A percentile compares a stretch with the other conserved stretches of the same genome.
Evolutionary conservation across 2,888 invertebrate genomes (phyloP).

Genomic region (Diaprepes abbreviatus): DNA sequence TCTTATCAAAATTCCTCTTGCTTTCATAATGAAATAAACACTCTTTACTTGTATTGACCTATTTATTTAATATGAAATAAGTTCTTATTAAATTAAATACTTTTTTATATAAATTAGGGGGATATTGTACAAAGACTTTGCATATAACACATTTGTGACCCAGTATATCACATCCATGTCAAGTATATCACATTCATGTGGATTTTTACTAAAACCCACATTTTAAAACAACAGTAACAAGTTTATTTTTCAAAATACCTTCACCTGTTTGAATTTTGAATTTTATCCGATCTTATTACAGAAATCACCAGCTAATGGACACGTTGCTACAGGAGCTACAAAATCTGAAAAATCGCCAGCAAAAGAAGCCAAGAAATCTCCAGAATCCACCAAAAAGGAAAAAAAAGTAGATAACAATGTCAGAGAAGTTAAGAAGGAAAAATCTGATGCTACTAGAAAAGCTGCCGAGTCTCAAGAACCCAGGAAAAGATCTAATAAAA

Average conservation of each 20-base stretch:
- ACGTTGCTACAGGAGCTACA: constrained; percentile 71
- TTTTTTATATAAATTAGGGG: background rate
- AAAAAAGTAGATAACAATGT: constrained; percentile 71
- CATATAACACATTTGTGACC: no score
- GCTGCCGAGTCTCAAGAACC: constrained; percentile 55
- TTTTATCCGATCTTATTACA: constrained; percentile 57
- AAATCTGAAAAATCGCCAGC: constrained; percentile 71
- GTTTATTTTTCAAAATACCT: no score
- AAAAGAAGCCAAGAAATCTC: constrained; percentile 74
- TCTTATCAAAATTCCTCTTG: background rate
- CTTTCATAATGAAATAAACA: background rate
- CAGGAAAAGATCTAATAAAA: constrained; percentile 75
- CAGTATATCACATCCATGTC: no score
- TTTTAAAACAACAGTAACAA: no score
- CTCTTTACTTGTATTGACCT: background rate
- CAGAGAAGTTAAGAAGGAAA: constrained; percentile 54
- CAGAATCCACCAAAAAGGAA: constrained; percentile 66
- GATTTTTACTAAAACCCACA: no score
- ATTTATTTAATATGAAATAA: background rate
- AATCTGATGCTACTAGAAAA: constrained; percentile 53
- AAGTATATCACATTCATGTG: no score
- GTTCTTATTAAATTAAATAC: background rate
- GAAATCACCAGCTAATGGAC: constrained; percentile 77
- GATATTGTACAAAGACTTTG: no score
- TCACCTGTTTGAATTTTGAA: background rate